Evolutionary conservation across 2,888 invertebrate species (phyloP).

Genomic region (Chymomyza caudatula): DNA sequence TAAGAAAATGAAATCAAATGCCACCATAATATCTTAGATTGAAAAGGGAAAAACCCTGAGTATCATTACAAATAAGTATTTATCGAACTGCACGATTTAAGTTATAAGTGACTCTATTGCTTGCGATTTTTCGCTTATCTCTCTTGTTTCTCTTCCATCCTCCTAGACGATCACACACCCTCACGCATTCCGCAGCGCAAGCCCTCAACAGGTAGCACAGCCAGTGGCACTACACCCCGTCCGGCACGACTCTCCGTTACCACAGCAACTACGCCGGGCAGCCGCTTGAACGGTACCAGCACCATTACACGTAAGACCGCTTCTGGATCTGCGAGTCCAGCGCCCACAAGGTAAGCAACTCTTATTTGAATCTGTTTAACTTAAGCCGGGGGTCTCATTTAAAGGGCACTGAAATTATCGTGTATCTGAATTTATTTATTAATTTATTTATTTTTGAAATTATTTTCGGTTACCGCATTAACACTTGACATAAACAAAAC

Average conservation of each 20-base stretch:
- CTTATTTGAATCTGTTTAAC: neutral
- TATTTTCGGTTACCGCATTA: constrained; percentile 66
- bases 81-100: neutral
- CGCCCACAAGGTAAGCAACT: constrained; percentile 84
- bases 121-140: neutral
- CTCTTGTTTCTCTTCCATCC: neutral
- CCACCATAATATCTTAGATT: too few relatives aligned
- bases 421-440: constrained; percentile 32
- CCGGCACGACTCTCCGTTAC: constrained; percentile 81
- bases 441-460: constrained; percentile 57
- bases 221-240: constrained; percentile 80
- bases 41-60: too few relatives aligned
- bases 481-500: constrained; percentile 41
- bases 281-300: constrained; percentile 82
- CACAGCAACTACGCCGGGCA: constrained; percentile 78
- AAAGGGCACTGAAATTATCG: neutral
- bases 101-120: neutral
- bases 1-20: too few relatives aligned
- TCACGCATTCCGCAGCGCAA: constrained; percentile 90
- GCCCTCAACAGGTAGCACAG: constrained; percentile 81
- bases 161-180: constrained; percentile 80
- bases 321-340: constrained; percentile 87
- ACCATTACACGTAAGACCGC: constrained; percentile 83
- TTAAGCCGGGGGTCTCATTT: neutral
- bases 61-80: too few relatives aligned